Conservation (phyloP, 2,113 vertebrate genomes). For the Orthonyx spaldingii region DNA sequence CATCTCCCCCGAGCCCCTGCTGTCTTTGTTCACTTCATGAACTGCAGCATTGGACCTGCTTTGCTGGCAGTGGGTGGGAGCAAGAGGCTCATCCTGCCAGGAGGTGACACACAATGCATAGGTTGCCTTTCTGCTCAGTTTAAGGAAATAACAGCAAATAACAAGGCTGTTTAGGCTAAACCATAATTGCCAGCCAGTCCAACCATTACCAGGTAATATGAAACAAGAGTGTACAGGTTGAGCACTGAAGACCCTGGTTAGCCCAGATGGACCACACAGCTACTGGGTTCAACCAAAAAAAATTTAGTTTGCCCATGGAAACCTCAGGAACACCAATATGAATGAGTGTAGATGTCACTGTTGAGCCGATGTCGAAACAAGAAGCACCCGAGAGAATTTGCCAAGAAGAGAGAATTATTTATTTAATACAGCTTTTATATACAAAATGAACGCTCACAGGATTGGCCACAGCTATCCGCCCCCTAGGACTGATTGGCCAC, state of each 20-base stretch:
- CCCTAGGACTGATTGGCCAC: too few relatives aligned
- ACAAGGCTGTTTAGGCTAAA: background rate
- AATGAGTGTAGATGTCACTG: too few relatives aligned
- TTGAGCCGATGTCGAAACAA: too few relatives aligned
- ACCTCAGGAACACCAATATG: background rate
- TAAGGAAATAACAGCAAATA: background rate
- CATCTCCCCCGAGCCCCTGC: slow-evolving; percentile 4
- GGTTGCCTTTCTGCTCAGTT: background rate
- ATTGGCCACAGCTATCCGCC: too few relatives aligned
- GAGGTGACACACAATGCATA: background rate
- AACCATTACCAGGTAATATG: background rate
- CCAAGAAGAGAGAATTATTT: too few relatives aligned
- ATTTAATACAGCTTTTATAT: too few relatives aligned
- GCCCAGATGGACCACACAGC: background rate
- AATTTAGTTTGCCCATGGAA: background rate
- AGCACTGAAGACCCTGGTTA: background rate
- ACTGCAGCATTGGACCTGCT: background rate
- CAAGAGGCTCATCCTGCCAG: background rate
- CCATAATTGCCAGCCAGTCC: background rate
- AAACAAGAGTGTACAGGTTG: background rate
- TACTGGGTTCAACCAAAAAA: background rate
- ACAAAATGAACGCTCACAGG: too few relatives aligned
- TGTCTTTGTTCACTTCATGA: background rate
- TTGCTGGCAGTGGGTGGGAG: background rate
- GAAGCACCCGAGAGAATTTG: too few relatives aligned